Evolutionary conservation across 2,888 invertebrate genomes (phyloP).

Genomic region (Zootermopsis nevadensis): DNA sequence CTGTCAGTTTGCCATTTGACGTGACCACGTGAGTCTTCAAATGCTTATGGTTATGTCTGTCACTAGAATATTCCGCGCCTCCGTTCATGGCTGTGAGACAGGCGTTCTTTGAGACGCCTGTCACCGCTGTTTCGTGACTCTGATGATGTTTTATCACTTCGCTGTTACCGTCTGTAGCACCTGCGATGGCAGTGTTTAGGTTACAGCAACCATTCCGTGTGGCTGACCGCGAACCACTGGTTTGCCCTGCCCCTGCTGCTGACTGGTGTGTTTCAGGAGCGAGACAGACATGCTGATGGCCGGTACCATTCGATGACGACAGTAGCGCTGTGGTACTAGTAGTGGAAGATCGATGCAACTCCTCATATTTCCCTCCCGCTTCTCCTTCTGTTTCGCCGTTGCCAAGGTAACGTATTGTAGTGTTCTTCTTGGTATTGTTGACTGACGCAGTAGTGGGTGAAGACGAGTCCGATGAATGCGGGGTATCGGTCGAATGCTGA

Average conservation of each 20-base stretch:
- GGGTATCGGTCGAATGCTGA: background rate
- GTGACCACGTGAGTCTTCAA: slow-evolving; percentile 20
- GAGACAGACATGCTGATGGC: slow-evolving; percentile 11
- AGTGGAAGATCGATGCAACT: slow-evolving; percentile 30
- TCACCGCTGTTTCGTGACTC: background rate
- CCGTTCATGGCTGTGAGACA: background rate
- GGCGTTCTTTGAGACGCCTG: background rate
- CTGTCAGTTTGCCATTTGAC: background rate
- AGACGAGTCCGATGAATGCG: no score
- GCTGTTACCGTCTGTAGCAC: background rate
- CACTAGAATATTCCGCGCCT: background rate
- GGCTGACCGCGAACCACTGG: slow-evolving; percentile 19
- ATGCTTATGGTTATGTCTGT: background rate
- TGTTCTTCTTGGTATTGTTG: no score
- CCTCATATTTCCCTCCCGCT: background rate
- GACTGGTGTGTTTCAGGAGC: background rate
- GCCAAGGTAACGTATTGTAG: background rate
- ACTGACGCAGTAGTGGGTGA: no score
- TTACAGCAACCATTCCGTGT: background rate
- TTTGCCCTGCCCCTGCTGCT: background rate
- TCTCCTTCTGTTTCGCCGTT: background rate
- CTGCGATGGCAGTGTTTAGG: background rate
- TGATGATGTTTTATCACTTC: background rate
- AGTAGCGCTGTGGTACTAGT: slow-evolving; percentile 18
- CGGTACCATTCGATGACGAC: slow-evolving; percentile 12